Base-by-base conservation (phyloP, 2,888 invertebrate species). In the Anthophora plumipes region DNA sequence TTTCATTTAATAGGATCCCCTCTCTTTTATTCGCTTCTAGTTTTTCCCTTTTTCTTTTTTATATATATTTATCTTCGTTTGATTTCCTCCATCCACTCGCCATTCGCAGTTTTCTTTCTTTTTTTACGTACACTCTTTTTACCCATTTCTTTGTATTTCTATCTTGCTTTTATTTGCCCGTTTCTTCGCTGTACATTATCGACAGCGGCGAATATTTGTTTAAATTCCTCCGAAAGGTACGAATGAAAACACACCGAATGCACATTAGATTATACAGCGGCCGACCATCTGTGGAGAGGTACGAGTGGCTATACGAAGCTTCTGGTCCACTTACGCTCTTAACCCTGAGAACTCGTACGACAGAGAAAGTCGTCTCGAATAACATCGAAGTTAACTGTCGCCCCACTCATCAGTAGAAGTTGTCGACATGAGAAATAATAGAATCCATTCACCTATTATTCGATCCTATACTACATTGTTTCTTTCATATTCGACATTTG, bases 181-280 rank as follows among this genome's bases (percentile, higher is more conserved):
- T 46, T 1, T 1, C 6, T 0, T 1, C 12, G 50, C 25, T 22
- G 7, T 50, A 9, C 0, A 20, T 7, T 8, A 20, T 14, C 37
- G 14, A 39, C 48, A 17, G 25, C 0, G 37, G 54, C n/a, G 17
- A 11, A 20, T 25, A 43, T 59, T 50, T 39, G 67, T 60, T 25
- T 39, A 50, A 73, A 60, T 67, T 63, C 59, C 72, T 74, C 76
- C 69, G 67, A 85, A 75, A 60, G 48, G 77, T 39, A 69, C 79
- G 76, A 82, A 79, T 54, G 70, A 55, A 88, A 84, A 81, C 79
- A 71, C 70, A 55, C 59, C 59, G 63, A 84, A 81, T 77, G 78
- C 61, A 57, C 17, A 68, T 74, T 69, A 68, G 77, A 20, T 55
- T 57, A 78, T 74, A 41, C 61, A 60, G 64, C 64, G 80, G 75